Evolutionary conservation across 1,140 invertebrate species (phyloP).

Genomic region (Pseudomyrmex flavicornis): DNA sequence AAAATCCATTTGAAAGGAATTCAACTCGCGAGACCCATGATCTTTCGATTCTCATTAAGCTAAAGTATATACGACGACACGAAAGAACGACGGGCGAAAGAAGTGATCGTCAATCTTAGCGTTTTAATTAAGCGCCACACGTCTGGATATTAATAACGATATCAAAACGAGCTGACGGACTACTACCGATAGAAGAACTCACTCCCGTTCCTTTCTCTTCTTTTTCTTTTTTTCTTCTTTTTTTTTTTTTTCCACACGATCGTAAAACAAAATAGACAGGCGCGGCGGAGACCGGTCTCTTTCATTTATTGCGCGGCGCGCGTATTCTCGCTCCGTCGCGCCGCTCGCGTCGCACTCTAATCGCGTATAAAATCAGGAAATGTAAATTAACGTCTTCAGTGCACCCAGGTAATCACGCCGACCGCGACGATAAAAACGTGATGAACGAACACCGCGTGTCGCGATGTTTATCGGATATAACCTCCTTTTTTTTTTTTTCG

Average conservation of each 20-base stretch:
- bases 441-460: conserved; percentile 70
- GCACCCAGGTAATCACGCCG: conserved; percentile 73
- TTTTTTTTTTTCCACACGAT: conserved; percentile 10
- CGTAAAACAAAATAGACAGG: conserved; percentile 64
- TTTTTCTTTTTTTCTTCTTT: too few relatives aligned
- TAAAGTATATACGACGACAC: conserved; percentile 35
- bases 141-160: conserved; percentile 40
- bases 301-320: conserved; percentile 54
- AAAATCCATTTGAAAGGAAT: conserved; percentile 6
- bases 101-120: conserved; percentile 56
- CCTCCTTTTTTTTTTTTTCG: conserved; percentile 55
- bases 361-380: conserved; percentile 67
- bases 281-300: conserved; percentile 20
- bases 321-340: conserved; percentile 13
- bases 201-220: too few relatives aligned
- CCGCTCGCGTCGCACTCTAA: conserved; percentile 27
- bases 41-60: conserved; percentile 11
- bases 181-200: too few relatives aligned
- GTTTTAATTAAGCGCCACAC: conserved; percentile 61
- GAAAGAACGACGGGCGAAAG: too few relatives aligned
- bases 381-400: conserved; percentile 74
- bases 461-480: conserved; percentile 70
- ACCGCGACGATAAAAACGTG: conserved; percentile 73
- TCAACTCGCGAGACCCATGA: not conserved
- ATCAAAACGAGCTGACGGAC: not conserved